A percentile compares a stretch with the other conserved stretches of the same genome.
phyloP scores from a whole-genome alignment of 2,113 vertebrate species.

The Oreochromis niloticus region DNA sequence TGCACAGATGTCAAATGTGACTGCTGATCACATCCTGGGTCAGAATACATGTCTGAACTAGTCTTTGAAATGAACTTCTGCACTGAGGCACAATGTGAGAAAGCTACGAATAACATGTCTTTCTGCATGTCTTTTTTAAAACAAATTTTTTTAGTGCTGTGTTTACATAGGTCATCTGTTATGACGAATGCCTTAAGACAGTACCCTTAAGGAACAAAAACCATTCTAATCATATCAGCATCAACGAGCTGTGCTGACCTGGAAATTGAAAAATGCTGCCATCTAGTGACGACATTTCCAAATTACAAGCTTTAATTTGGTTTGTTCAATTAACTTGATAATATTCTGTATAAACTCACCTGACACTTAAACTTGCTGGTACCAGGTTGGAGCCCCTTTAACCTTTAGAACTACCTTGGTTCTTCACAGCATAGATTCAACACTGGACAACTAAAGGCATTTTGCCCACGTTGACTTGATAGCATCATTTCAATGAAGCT shows the following conservation, averaged over 20 bases:
- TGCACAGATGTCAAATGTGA: background rate
- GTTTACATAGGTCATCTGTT: background rate
- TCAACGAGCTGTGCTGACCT: background rate
- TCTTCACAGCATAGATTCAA: background rate
- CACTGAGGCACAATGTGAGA: background rate
- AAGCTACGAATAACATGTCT: background rate
- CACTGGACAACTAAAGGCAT: rapidly evolving
- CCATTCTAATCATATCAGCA: rapidly evolving
- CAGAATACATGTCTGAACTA: background rate
- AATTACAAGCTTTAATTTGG: background rate
- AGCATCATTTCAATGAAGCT: background rate
- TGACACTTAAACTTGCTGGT: background rate
- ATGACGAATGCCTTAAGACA: background rate
- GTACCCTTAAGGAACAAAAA: background rate
- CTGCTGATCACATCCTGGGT: background rate
- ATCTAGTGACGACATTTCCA: background rate
- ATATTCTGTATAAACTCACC: background rate
- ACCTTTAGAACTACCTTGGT: background rate
- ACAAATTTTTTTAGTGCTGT: background rate
- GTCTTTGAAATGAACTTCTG: background rate
- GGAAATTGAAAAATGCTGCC: background rate
- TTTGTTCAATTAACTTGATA: background rate
- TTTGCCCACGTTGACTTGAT: rapidly evolving
- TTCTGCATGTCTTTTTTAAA: background rate
- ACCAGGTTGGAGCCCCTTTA: rapidly evolving